Evolutionary conservation across 2,113 vertebrate genomes (phyloP).

Genomic region (Syngnathus floridae): DNA sequence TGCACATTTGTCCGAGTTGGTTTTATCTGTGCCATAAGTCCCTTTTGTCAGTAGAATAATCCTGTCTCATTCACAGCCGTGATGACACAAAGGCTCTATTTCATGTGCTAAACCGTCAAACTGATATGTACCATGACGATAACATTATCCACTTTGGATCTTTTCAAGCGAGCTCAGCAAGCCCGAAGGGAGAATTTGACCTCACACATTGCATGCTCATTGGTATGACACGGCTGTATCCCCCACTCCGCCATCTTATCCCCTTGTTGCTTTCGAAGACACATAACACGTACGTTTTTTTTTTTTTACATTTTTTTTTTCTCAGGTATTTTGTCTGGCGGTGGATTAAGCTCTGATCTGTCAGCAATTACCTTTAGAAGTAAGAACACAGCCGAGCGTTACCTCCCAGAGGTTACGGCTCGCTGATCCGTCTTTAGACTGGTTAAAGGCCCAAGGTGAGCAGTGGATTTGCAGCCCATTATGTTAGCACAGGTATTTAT

Average conservation of each 20-base stretch:
- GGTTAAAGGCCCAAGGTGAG: conserved; percentile 32
- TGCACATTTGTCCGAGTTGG: conserved; percentile 29
- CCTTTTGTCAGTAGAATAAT: conserved; percentile 20
- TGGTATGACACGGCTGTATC: conserved; percentile 49
- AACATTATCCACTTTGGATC: not conserved
- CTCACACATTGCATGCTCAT: conserved; percentile 45
- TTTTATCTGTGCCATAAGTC: conserved; percentile 40
- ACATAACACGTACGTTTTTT: conserved; percentile 27
- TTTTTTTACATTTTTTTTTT: not conserved
- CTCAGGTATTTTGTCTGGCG: conserved; percentile 54
- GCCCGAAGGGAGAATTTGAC: conserved; percentile 26
- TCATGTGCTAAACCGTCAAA: not conserved
- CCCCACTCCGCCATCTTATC: not conserved
- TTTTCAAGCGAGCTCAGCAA: conserved; percentile 21
- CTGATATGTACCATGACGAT: not conserved
- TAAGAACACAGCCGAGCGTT: conserved; percentile 40
- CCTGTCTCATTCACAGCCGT: conserved; percentile 13
- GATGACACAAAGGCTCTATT: not conserved
- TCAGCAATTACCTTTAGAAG: conserved; percentile 59
- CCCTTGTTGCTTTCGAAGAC: conserved; percentile 27
- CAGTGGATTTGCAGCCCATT: conserved; percentile 18
- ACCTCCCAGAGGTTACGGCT: conserved; percentile 37
- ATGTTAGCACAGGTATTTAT: conserved; percentile 7
- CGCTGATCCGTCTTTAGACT: conserved; percentile 31
- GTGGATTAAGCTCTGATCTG: conserved; percentile 63